phyloP scores from a whole-genome alignment of 2,113 vertebrate genomes.

The Myotis lucifugus region DNA sequence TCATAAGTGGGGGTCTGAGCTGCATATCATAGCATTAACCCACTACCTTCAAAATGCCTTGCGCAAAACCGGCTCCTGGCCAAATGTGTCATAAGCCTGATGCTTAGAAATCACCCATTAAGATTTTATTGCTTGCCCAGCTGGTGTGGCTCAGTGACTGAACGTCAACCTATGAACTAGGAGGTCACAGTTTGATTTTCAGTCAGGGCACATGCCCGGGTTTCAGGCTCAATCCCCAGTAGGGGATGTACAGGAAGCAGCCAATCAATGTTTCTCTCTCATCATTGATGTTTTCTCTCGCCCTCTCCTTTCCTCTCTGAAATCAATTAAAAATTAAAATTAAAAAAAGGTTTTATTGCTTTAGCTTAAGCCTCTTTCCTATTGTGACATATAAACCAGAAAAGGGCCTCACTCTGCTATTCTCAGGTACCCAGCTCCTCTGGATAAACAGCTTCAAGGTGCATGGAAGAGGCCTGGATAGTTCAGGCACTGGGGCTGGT shows the following conservation, averaged over 20 bases:
- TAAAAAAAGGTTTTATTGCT: not conserved
- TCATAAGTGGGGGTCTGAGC: not conserved
- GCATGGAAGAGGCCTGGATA: not conserved
- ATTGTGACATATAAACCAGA: not conserved
- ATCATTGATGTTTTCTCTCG: no score
- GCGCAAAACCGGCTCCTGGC: not conserved
- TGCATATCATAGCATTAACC: not conserved
- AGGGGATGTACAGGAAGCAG: no score
- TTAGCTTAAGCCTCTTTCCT: not conserved
- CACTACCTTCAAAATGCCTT: slow-evolving; percentile 19
- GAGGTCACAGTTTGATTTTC: no score
- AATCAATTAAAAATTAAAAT: no score
- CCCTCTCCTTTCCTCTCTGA: no score
- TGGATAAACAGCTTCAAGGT: not conserved
- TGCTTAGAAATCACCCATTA: not conserved
- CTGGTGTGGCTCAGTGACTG: no score
- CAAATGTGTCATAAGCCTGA: not conserved
- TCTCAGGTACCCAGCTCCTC: not conserved
- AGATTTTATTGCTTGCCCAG: not conserved
- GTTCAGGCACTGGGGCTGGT: not conserved
- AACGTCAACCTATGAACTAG: no score
- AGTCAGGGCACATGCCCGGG: no score
- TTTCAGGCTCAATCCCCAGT: no score
- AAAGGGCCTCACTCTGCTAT: not conserved
- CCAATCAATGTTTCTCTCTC: no score